Evolutionary conservation across 2,113 vertebrate genomes (phyloP).

Genomic region (Morone chrysops): DNA sequence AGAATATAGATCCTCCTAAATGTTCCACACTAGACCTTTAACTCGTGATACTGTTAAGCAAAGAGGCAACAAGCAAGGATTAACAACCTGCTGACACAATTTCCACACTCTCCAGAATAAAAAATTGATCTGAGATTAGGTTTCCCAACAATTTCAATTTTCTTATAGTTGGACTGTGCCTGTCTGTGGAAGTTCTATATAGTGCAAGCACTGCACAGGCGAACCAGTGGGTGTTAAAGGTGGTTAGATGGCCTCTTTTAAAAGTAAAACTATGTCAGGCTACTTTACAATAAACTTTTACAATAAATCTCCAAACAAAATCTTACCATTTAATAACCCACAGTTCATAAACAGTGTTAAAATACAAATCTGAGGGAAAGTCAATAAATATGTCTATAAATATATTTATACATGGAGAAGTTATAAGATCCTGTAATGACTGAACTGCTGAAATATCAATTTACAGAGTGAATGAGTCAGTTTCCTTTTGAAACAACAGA

Average conservation of each 20-base stretch:
- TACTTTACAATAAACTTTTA: neutral
- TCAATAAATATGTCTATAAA: neutral
- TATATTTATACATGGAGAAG: neutral
- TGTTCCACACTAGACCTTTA: too few relatives aligned
- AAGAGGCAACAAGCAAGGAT: neutral
- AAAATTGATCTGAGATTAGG: too few relatives aligned
- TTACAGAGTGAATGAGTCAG: neutral
- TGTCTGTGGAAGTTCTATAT: neutral
- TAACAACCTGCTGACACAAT: neutral
- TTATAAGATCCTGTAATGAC: neutral
- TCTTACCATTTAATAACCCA: slow-evolving; percentile 39
- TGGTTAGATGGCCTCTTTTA: slow-evolving; percentile 24
- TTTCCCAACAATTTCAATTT: too few relatives aligned
- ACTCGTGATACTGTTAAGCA: neutral
- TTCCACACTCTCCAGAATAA: too few relatives aligned
- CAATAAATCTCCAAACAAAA: slow-evolving; percentile 5
- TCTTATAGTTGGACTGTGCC: too few relatives aligned
- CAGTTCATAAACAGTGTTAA: neutral
- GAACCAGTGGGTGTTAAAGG: slow-evolving; percentile 23
- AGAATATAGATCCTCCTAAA: too few relatives aligned
- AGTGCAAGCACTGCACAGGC: neutral
- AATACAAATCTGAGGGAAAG: neutral
- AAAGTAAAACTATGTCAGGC: neutral
- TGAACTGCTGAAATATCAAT: neutral
- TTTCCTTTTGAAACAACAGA: neutral